Percentiles rank a stretch among this genome's conserved stretches.
phyloP scores from a whole-genome alignment of 2,888 invertebrate genomes.

The Brachypalpus laphriformis region DNA sequence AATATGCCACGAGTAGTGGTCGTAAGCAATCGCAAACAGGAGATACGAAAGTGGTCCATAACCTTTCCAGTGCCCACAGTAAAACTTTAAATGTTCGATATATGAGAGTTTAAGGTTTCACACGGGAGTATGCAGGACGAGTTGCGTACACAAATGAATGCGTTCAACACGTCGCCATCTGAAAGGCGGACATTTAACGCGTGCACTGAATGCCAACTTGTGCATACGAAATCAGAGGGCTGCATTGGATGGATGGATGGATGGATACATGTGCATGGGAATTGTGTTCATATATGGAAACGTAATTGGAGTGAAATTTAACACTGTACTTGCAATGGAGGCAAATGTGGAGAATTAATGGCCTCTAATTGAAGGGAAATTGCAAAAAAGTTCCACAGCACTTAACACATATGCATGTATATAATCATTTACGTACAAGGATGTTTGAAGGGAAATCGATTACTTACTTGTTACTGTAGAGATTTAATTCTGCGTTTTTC shows the following conservation, averaged over 20 bases:
- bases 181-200: conserved; percentile 45
- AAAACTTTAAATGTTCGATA: conserved; percentile 20
- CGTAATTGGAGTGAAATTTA: conserved; percentile 61
- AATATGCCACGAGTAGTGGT: not conserved
- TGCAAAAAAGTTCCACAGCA: not conserved
- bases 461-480: not conserved
- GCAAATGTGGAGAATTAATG: conserved; percentile 54
- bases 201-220: conserved; percentile 58
- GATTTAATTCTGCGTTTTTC: too few species aligned
- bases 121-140: not conserved
- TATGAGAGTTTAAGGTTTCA: not conserved
- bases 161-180: conserved; percentile 64
- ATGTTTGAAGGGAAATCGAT: not conserved
- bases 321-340: conserved; percentile 28
- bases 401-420: not conserved
- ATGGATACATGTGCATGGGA: conserved; percentile 53
- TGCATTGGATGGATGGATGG: conserved; percentile 31
- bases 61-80: not conserved
- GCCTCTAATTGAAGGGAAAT: conserved; percentile 43
- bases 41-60: not conserved
- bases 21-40: not conserved
- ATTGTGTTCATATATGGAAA: conserved; percentile 56
- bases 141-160: conserved; percentile 51
- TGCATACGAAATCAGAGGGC: conserved; percentile 46
- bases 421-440: not conserved